A percentile compares a stretch with the other conserved stretches of the same genome.
phyloP scores from a whole-genome alignment of 1,140 invertebrate genomes.

The Lasioglossum albipes region DNA sequence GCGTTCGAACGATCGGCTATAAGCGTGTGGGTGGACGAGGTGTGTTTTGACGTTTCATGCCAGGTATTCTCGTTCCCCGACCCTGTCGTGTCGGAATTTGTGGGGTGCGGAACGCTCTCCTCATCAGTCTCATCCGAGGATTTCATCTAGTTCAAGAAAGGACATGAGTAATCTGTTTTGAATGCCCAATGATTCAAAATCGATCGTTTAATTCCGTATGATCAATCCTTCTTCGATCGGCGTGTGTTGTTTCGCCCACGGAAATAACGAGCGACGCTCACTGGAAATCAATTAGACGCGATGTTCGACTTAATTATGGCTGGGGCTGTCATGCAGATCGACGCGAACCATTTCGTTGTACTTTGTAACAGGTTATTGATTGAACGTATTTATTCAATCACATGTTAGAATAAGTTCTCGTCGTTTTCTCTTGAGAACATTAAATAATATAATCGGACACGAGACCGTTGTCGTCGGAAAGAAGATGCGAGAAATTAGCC shows the following conservation, averaged over 20 bases:
- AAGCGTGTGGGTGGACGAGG: slow-evolving; percentile 70
- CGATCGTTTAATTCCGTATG: neutral
- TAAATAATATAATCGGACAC: no score
- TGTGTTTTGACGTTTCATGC: slow-evolving; percentile 78
- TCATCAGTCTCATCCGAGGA: slow-evolving; percentile 48
- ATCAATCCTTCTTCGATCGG: neutral
- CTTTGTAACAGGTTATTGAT: no score
- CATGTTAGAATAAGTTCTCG: no score
- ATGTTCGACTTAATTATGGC: no score
- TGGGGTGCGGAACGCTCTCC: slow-evolving; percentile 62
- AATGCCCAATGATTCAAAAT: neutral
- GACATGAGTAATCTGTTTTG: neutral
- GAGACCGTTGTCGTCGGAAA: neutral
- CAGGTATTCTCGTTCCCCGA: slow-evolving; percentile 69
- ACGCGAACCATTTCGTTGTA: no score
- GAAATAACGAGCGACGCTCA: no score
- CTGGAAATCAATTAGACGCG: no score
- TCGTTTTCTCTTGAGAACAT: no score
- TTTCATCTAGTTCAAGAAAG: slow-evolving; percentile 39
- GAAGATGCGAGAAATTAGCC: slow-evolving; percentile 28
- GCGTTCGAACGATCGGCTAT: slow-evolving; percentile 38
- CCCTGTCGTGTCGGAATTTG: slow-evolving; percentile 69
- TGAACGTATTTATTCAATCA: no score
- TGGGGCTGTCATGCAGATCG: no score
- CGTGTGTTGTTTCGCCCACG: no score